Conservation (phyloP, 1,140 invertebrate genomes). For the Papilio dardanus region DNA sequence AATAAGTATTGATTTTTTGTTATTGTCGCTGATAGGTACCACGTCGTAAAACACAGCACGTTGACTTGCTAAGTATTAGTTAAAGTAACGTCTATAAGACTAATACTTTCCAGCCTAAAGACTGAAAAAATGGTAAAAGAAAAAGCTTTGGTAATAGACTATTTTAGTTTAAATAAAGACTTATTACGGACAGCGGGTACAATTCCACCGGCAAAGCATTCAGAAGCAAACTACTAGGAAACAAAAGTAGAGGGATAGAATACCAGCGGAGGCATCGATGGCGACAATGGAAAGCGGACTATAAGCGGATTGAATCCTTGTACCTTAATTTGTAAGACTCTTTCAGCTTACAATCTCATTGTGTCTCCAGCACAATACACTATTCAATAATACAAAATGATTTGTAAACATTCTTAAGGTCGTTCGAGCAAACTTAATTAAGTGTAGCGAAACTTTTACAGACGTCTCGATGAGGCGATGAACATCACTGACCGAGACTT, state of each 20-base stretch:
- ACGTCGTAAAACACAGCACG: no score
- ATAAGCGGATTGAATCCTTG: slow-evolving; percentile 38
- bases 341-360: slow-evolving; percentile 33
- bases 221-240: slow-evolving; percentile 12
- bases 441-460: slow-evolving; percentile 18
- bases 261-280: slow-evolving; percentile 25
- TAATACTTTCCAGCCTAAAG: background rate
- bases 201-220: slow-evolving; percentile 15
- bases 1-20: background rate
- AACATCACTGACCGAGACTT: background rate
- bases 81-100: no score
- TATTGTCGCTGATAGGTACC: background rate
- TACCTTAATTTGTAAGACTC: slow-evolving; percentile 38
- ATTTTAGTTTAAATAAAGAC: background rate
- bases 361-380: slow-evolving; percentile 34
- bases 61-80: no score
- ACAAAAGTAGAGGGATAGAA: slow-evolving; percentile 25
- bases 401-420: slow-evolving; percentile 31
- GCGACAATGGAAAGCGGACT: slow-evolving; percentile 28
- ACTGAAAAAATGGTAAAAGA: background rate
- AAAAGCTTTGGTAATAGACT: background rate
- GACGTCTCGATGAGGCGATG: background rate
- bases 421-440: slow-evolving; percentile 29
- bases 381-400: slow-evolving; percentile 31
- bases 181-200: slow-evolving; percentile 3